These are phyloP conservation scores for Ochotona curzoniae DNA, from an alignment of 2,113 vertebrate genomes.

Conservation along the genomic window DNA sequence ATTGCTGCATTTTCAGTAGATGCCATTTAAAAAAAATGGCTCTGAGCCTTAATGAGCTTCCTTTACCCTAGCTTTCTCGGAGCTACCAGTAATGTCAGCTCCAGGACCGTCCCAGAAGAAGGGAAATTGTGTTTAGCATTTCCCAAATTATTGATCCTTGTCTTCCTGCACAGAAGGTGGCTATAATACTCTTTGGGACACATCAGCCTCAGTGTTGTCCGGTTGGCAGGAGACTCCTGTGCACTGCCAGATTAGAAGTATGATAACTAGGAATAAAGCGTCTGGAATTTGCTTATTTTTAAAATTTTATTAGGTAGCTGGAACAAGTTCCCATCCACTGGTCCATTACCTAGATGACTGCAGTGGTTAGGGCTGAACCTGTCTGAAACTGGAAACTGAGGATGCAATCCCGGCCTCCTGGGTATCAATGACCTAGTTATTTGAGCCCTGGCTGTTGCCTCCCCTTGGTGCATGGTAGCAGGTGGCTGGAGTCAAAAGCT, in stretches of 20 bases:
- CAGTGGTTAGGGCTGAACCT: no score
- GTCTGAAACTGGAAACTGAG: no score
- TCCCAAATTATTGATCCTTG: neutral
- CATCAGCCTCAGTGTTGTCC: neutral
- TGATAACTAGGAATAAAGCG: neutral
- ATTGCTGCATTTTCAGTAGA: neutral
- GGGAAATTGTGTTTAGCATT: slow-evolving; percentile 40
- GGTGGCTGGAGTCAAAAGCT: no score
- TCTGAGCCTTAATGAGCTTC: slow-evolving; percentile 11
- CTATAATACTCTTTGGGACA: slow-evolving; percentile 10
- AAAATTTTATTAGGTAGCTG: no score
- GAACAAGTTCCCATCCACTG: no score
- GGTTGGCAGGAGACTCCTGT: slow-evolving; percentile 24
- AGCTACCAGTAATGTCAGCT: slow-evolving; percentile 11
- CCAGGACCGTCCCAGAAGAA: slow-evolving; percentile 17
- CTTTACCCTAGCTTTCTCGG: slow-evolving; percentile 35
- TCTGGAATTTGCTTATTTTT: neutral
- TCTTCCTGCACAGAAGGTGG: neutral
- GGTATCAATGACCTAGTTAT: no score
- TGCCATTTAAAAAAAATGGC: slow-evolving; percentile 11
- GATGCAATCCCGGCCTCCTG: no score
- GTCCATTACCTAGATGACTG: no score
- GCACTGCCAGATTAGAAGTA: slow-evolving; percentile 30
- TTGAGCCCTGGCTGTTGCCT: no score
- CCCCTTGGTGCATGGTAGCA: no score